phyloP scores from a whole-genome alignment of 2,797 vertebrate species.

The Phoebastria nigripes region DNA sequence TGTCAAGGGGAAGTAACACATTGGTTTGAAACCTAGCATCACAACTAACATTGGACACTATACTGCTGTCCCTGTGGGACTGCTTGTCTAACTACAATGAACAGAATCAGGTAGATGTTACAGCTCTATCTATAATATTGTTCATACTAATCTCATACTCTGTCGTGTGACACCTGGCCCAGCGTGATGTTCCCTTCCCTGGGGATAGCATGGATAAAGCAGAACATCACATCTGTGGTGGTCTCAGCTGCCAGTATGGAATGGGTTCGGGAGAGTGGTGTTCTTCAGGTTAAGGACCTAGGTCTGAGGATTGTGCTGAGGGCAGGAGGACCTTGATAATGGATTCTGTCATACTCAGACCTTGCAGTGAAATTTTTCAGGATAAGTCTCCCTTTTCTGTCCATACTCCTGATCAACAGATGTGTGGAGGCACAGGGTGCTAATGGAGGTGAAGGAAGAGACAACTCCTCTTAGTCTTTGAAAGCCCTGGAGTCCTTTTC shows the following conservation, averaged over 20 bases:
- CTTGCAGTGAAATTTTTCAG: neutral
- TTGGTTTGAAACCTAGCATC: neutral
- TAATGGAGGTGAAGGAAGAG: neutral
- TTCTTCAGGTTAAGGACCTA: neutral
- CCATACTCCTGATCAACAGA: neutral
- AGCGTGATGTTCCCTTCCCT: neutral
- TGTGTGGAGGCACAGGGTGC: neutral
- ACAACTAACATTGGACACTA: neutral
- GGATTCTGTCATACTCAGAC: neutral
- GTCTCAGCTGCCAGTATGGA: neutral
- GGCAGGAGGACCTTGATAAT: neutral
- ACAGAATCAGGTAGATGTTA: neutral
- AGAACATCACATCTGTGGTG: neutral
- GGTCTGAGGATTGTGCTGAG: neutral
- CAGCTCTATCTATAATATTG: neutral
- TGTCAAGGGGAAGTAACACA: neutral
- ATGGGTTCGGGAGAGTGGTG: fast-evolving
- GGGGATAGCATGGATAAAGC: neutral
- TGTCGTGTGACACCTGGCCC: neutral
- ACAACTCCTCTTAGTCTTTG: neutral
- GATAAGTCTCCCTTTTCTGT: neutral
- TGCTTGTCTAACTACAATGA: neutral
- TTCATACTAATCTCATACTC: neutral
- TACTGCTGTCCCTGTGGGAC: neutral
- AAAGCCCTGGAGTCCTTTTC: neutral